A percentile compares a stretch with the other conserved stretches of the same genome.
Conservation (phyloP, 2,113 vertebrate genomes). For the Aepyceros melampus region DNA sequence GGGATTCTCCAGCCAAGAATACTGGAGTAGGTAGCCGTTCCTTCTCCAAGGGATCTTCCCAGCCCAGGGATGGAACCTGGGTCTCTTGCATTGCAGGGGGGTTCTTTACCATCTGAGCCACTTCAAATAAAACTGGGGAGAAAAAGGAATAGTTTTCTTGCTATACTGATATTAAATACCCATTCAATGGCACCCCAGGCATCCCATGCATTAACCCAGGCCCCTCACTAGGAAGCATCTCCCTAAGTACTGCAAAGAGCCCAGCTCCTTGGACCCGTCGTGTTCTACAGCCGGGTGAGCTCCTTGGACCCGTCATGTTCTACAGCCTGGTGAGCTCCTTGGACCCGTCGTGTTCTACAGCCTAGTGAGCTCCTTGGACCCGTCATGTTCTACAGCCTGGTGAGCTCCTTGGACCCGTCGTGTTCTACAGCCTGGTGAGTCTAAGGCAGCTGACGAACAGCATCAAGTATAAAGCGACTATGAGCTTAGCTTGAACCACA, state of each 20-base stretch:
- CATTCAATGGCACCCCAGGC: too few species aligned
- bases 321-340: not conserved
- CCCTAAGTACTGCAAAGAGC: fast-evolving
- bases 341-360: too few species aligned
- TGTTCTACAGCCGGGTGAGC: not conserved
- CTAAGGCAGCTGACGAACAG: not conserved
- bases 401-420: too few species aligned
- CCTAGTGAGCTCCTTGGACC: not conserved
- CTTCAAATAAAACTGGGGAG: not conserved
- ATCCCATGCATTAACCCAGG: not conserved
- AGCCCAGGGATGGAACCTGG: not conserved
- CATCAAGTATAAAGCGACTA: not conserved
- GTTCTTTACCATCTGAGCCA: not conserved
- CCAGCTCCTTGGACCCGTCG: fast-evolving
- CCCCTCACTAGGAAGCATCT: not conserved
- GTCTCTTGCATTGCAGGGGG: not conserved
- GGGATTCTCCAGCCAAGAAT: not conserved
- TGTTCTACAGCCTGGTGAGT: not conserved
- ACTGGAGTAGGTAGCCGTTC: not conserved
- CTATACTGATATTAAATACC: too few species aligned
- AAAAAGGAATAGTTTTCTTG: not conserved
- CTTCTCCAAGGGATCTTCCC: not conserved
- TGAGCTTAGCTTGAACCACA: not conserved
- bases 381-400: too few species aligned
- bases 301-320: too few species aligned